Percentiles rank a stretch among this genome's conserved stretches.
Conservation (phyloP, 2,797 vertebrate species). For the Champsocephalus gunnari region DNA sequence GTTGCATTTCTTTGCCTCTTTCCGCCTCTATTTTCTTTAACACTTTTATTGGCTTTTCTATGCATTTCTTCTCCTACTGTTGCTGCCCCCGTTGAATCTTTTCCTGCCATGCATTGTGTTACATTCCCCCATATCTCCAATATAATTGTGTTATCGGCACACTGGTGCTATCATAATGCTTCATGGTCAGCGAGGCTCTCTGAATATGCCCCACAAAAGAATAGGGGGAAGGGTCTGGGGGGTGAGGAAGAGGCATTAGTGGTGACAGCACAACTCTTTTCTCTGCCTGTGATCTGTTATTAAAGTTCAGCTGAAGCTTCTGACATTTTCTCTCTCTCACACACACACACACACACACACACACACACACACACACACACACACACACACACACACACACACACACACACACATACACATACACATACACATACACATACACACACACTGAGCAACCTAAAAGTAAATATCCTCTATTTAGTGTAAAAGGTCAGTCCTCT, state of each 20-base stretch:
- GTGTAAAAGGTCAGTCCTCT: constrained; percentile 54
- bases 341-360: neutral
- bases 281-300: constrained; percentile 66
- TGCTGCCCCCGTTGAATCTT: neutral
- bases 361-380: neutral
- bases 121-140: constrained; percentile 28
- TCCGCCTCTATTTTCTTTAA: constrained; percentile 1
- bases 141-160: constrained; percentile 56
- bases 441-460: constrained; percentile 7
- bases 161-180: constrained; percentile 49
- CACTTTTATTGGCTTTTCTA: neutral
- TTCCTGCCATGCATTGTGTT: constrained; percentile 15
- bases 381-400: no score
- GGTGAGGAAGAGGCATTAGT: constrained; percentile 17
- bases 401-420: no score
- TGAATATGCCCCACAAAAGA: constrained; percentile 36
- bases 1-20: neutral
- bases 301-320: constrained; percentile 65
- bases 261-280: constrained; percentile 53
- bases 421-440: no score
- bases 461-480: constrained; percentile 32
- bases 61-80: neutral
- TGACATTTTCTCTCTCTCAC: constrained; percentile 57
- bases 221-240: constrained; percentile 8
- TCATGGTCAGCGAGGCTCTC: constrained; percentile 39